A percentile compares a stretch with the other conserved stretches of the same genome.
phyloP scores from a whole-genome alignment of 2,888 invertebrate genomes.

The Drosophila buzzatii region DNA sequence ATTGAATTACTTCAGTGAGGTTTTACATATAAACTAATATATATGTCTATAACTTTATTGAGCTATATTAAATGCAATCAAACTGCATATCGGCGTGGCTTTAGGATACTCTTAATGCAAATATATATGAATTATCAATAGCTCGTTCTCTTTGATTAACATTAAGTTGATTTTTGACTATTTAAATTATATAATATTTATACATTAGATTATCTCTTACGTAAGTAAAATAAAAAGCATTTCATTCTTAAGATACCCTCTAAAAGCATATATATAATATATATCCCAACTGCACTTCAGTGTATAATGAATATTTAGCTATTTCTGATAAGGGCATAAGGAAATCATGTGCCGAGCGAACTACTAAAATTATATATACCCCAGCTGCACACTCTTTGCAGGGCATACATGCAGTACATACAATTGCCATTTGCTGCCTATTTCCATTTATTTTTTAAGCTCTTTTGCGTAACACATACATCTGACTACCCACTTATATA shows the following conservation, averaged over 20 bases:
- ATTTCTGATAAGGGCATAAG: background rate
- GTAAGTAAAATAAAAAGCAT: background rate
- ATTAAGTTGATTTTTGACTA: background rate
- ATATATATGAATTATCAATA: too few relatives aligned
- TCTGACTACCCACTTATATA: background rate
- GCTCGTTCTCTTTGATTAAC: background rate
- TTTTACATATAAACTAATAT: too few relatives aligned
- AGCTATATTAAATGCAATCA: background rate
- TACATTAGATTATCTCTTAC: too few relatives aligned
- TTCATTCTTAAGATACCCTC: background rate
- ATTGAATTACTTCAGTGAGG: too few relatives aligned
- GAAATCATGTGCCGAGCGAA: background rate
- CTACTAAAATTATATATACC: background rate
- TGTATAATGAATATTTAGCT: background rate
- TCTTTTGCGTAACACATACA: background rate
- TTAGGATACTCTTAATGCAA: background rate
- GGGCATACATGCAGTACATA: background rate
- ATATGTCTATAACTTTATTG: background rate
- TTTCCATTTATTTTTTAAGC: background rate
- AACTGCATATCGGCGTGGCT: background rate
- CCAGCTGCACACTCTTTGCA: background rate
- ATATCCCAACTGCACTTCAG: background rate
- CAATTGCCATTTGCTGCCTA: background rate
- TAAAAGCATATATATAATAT: too few relatives aligned
- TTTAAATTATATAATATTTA: too few relatives aligned